Evolutionary conservation across 2,888 invertebrate species (phyloP).

Genomic region (Heliconius erato): DNA sequence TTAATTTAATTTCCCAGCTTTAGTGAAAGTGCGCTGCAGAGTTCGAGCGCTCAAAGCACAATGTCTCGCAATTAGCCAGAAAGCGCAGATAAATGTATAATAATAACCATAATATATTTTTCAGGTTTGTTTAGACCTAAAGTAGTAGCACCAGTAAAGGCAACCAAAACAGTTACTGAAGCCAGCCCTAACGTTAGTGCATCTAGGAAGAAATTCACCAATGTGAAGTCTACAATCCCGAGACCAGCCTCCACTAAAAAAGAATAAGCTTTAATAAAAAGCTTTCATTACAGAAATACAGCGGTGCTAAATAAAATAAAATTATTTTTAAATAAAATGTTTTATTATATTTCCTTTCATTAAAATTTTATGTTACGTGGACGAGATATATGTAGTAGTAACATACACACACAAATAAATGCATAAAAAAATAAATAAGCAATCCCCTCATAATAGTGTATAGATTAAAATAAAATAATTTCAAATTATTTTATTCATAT

Average conservation of each 20-base stretch:
- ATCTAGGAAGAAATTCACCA: slow-evolving; percentile 73
- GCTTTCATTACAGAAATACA: slow-evolving; percentile 12
- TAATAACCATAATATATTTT: slow-evolving; percentile 34
- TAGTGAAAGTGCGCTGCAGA: no score
- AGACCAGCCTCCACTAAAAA: slow-evolving; percentile 64
- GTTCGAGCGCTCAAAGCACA: no score
- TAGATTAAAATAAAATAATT: not conserved
- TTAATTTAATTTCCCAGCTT: no score
- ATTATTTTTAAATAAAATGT: slow-evolving; percentile 1
- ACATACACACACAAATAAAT: not conserved
- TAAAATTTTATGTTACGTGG: not conserved
- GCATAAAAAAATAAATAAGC: not conserved
- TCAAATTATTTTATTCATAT: not conserved
- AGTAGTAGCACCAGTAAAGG: slow-evolving; percentile 66
- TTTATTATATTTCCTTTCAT: not conserved
- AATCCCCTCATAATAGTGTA: not conserved
- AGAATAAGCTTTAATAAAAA: slow-evolving; percentile 57
- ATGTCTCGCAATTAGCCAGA: no score
- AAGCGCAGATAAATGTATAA: not conserved
- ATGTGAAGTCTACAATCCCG: slow-evolving; percentile 80
- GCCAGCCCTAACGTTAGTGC: slow-evolving; percentile 68
- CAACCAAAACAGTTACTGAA: slow-evolving; percentile 58
- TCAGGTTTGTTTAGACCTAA: slow-evolving; percentile 72
- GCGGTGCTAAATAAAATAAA: slow-evolving; percentile 2
- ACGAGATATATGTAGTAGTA: not conserved